These are phyloP conservation scores for Blastobasis adustella DNA, from an alignment of 2,888 invertebrate species.

Conservation along the genomic window DNA sequence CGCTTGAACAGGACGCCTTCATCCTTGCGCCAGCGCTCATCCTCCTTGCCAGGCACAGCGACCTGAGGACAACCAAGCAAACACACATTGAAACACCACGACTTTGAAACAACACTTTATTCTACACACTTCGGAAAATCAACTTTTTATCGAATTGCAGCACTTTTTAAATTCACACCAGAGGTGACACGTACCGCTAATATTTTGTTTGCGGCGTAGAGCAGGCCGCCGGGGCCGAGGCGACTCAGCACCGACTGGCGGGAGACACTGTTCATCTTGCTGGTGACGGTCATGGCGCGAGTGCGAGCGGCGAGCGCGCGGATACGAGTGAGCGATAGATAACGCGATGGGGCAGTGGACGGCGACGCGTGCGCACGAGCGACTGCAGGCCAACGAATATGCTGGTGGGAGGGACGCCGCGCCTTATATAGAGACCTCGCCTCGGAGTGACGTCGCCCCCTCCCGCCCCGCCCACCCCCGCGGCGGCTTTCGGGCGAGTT, in stretches of 20 bases:
- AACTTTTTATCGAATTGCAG: constrained; percentile 25
- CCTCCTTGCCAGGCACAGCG: constrained; percentile 67
- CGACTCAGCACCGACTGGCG: constrained; percentile 65
- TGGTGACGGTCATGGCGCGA: constrained; percentile 66
- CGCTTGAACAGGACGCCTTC: constrained; percentile 64
- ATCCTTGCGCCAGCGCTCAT: constrained; percentile 67
- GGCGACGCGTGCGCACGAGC: constrained; percentile 41
- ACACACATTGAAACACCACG: constrained; percentile 51
- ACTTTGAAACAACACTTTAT: constrained; percentile 25
- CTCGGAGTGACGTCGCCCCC: constrained; percentile 56
- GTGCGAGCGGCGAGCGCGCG: constrained; percentile 39
- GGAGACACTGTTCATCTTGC: constrained; percentile 72
- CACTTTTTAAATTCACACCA: constrained; percentile 17
- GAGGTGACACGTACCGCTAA: constrained; percentile 68
- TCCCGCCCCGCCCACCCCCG: constrained; percentile 34
- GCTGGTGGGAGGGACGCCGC: constrained; percentile 52
- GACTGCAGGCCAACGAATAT: constrained; percentile 57
- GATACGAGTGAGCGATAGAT: constrained; percentile 45
- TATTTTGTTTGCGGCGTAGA: constrained; percentile 68
- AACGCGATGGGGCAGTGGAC: constrained; percentile 35
- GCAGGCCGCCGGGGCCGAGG: constrained; percentile 64
- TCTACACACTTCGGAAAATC: neutral
- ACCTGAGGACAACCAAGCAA: constrained; percentile 62
- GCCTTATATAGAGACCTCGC: constrained; percentile 67
- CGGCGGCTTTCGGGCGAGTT: constrained; percentile 31